phyloP scores from a whole-genome alignment of 23 tunicate genomes.

The Styela plicata region DNA sequence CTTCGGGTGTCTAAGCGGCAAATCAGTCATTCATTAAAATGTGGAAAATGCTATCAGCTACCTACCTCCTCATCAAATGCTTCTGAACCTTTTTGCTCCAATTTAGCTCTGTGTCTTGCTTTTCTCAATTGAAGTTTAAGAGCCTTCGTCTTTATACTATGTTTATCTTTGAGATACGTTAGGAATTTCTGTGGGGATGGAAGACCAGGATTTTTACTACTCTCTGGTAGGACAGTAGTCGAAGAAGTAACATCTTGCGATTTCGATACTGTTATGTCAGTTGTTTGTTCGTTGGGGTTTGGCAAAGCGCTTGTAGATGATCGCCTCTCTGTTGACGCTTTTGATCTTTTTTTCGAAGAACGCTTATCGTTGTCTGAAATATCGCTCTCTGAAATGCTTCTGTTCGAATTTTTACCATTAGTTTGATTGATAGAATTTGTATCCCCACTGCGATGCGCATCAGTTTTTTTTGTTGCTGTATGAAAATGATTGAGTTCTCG shows the following conservation, averaged over 20 bases:
- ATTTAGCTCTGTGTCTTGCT: conserved; percentile 13
- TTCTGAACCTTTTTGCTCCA: conserved; percentile 6
- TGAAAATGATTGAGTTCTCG: neutral
- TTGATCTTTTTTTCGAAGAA: neutral
- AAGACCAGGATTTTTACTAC: conserved; percentile 12
- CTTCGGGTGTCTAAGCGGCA: no score
- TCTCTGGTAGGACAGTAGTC: neutral
- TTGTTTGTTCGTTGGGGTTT: neutral
- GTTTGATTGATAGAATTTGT: neutral
- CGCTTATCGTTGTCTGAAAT: neutral
- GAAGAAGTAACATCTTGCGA: neutral
- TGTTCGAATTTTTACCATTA: neutral
- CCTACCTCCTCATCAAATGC: neutral
- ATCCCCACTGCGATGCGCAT: neutral
- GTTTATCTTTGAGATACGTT: conserved; percentile 22
- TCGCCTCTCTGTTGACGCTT: neutral
- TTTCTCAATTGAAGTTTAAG: conserved; percentile 10
- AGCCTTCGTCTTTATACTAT: conserved; percentile 13
- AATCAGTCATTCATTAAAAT: no score
- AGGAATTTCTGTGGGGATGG: conserved; percentile 32
- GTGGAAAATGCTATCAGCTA: neutral
- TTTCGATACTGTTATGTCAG: neutral
- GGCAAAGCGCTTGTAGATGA: neutral
- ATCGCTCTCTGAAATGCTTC: neutral
- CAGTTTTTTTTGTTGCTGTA: neutral